Conservation (phyloP, 2,888 invertebrate genomes). For the Xanthorhoe designata region DNA sequence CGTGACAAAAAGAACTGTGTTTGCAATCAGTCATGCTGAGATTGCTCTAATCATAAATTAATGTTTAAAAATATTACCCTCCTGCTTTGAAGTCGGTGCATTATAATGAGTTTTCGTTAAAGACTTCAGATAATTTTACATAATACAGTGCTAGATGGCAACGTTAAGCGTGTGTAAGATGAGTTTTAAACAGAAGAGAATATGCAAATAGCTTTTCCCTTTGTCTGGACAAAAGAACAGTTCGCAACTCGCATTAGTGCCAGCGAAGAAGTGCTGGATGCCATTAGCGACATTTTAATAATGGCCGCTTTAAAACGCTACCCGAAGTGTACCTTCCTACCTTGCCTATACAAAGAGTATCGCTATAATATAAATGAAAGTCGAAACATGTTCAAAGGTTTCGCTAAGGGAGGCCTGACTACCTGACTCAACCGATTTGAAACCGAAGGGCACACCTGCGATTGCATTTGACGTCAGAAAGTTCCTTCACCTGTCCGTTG, state of each 20-base stretch:
- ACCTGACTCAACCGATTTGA: slow-evolving; percentile 57
- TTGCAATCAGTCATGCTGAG: not conserved
- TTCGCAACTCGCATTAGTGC: slow-evolving; percentile 67
- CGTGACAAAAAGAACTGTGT: not conserved
- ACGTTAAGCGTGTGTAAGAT: slow-evolving; percentile 50
- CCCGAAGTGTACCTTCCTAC: slow-evolving; percentile 26
- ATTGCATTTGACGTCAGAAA: slow-evolving; percentile 60
- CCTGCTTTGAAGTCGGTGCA: not conserved
- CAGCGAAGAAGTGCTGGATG: slow-evolving; percentile 57
- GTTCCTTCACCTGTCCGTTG: slow-evolving; percentile 70
- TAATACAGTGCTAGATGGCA: slow-evolving; percentile 29
- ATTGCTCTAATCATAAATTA: not conserved
- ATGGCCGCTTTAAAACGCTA: slow-evolving; percentile 52
- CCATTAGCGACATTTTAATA: slow-evolving; percentile 62
- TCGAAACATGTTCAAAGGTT: slow-evolving; percentile 47
- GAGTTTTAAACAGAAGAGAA: slow-evolving; percentile 54
- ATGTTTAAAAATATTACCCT: not conserved
- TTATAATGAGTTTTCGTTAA: slow-evolving; percentile 1
- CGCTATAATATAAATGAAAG: slow-evolving; percentile 50
- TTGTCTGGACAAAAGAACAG: slow-evolving; percentile 64
- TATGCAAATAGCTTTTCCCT: slow-evolving; percentile 63
- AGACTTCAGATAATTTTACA: slow-evolving; percentile 17
- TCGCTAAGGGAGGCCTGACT: slow-evolving; percentile 44
- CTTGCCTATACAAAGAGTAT: slow-evolving; percentile 38
- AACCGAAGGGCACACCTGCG: slow-evolving; percentile 67